Base-by-base conservation (phyloP, 2,888 invertebrate genomes). In the Hypomecis punctinalis region DNA sequence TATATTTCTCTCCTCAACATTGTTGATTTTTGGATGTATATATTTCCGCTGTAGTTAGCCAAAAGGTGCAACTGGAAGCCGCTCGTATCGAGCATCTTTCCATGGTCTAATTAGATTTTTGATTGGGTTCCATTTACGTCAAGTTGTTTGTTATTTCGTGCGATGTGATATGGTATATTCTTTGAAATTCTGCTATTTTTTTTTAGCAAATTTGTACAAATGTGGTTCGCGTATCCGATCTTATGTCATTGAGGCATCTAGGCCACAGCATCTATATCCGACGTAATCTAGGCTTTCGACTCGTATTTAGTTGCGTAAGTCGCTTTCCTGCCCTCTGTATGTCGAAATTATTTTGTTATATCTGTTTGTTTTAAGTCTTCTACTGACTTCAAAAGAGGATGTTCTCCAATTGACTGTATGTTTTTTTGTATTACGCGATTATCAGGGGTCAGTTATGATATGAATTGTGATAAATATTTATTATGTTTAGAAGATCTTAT, bases 241-340 rank as follows among this genome's bases (percentile, higher is more conserved):
- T 64, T 64, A 64, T 63, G 63, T 63, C 63, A 63, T 55, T 6
- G 63, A 39, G 45, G 43, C 53, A 60, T 47, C 55, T 45, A 62
- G 54, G 37, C 69, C 51, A 47, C 23, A 61, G 11, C 39, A 45
- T 71, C 68, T 72, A 72, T 72, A 73, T 71, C 67, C 67, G 69
- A 65, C 71, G 63, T 75, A 75, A 77, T 70, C 70, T 63, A 65
- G 70, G 64, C 76, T 75, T 76, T 68, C 59, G 64, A 61, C 64
- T 66, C 54, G 57, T 67, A 59, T 63, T 23, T 70, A 63, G 66
- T 65, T 65, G 54, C 42, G 57, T 61, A 65, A 65, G n/a, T 37
- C 35, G 52, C 42, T 53, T 63, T 63, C 63, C 53, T 53, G 37
- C 42, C 43, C 39, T 45, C 53, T 33, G 42, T 36, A n/a, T n/a